Percentiles rank a stretch among this genome's conserved stretches.
These are phyloP conservation scores for Tetragnatha montana DNA, from an alignment of 2,888 invertebrate species.

Conservation along the genomic window DNA sequence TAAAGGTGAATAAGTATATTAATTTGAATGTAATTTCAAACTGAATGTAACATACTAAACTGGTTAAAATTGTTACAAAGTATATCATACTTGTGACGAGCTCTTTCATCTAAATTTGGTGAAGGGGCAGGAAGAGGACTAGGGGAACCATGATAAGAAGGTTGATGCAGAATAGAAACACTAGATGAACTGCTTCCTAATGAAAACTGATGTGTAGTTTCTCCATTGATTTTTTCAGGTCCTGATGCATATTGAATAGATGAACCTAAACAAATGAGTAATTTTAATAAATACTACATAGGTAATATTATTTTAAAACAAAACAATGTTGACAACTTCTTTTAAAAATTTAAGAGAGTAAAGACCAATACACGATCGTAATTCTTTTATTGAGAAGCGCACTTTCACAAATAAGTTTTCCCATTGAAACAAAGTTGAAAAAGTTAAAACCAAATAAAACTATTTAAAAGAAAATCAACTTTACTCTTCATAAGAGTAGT, in stretches of 20 bases:
- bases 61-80: neutral
- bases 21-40: no score
- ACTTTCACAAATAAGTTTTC: no score
- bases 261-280: constrained; percentile 31
- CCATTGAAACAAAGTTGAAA: no score
- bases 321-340: neutral
- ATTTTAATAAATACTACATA: neutral
- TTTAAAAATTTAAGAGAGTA: no score
- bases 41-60: no score
- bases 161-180: constrained; percentile 79
- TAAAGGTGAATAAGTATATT: no score
- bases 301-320: neutral
- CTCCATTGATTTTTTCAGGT: constrained; percentile 56
- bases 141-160: constrained; percentile 84
- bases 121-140: constrained; percentile 81
- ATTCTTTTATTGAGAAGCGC: no score
- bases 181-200: constrained; percentile 73
- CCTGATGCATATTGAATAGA: constrained; percentile 57
- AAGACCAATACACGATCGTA: no score
- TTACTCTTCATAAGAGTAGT: no score
- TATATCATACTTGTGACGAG: constrained; percentile 54
- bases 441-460: no score
- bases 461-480: no score
- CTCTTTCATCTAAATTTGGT: constrained; percentile 74
- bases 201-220: constrained; percentile 68